Percentiles rank a stretch among this genome's conserved stretches.
These are phyloP conservation scores for Corynorhinus townsendii DNA, from an alignment of 2,113 vertebrate species.

Conservation along the genomic window DNA sequence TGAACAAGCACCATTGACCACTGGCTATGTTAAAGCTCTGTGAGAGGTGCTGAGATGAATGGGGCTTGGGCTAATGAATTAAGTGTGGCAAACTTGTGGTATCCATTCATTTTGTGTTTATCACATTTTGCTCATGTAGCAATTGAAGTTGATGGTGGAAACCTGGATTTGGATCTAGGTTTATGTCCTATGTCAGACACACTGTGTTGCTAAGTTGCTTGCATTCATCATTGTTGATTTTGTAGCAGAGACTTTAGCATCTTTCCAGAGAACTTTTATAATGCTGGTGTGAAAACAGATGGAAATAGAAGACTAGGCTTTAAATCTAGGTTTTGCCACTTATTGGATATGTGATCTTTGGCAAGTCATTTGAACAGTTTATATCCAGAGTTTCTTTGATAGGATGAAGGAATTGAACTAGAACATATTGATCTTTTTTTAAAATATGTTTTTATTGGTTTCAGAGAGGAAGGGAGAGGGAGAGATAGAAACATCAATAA, in stretches of 20 bases:
- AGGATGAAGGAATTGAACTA: neutral
- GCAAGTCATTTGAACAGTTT: neutral
- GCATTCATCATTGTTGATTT: neutral
- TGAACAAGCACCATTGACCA: neutral
- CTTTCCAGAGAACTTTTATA: neutral
- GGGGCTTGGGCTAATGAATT: neutral
- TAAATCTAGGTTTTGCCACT: neutral
- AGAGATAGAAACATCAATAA: too few relatives aligned
- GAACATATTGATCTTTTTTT: neutral
- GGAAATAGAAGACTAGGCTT: neutral
- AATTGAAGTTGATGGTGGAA: neutral
- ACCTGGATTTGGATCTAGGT: neutral
- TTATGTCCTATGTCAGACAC: neutral
- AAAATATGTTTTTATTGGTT: too few relatives aligned
- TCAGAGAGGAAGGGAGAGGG: too few relatives aligned
- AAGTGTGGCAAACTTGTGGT: neutral
- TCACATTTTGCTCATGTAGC: neutral
- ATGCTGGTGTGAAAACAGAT: neutral
- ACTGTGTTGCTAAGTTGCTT: neutral
- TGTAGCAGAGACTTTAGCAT: neutral
- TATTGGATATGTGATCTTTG: too few relatives aligned
- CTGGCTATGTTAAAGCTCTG: neutral
- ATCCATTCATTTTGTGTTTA: neutral
- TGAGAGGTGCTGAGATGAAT: neutral
- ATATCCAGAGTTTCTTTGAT: neutral